Base-by-base conservation (phyloP, 92 coral and sea anemone genomes). In the Nematostella vectensis region DNA sequence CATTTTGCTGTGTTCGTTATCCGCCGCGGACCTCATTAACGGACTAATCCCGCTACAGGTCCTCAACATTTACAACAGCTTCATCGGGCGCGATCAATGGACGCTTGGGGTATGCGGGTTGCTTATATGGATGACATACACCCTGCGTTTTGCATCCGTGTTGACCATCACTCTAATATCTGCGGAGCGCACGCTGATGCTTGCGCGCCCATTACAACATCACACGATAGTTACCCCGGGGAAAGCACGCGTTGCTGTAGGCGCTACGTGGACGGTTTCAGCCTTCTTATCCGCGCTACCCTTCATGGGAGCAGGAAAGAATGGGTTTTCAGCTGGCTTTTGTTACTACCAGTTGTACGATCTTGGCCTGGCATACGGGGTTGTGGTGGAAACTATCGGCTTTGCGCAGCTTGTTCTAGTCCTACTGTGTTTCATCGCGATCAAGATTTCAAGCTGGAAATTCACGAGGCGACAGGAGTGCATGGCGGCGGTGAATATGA, bases 111-210 rank as follows among this genome's bases (percentile, higher is more conserved):
- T 83, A 25, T 91, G 98, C 28, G 71, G 81, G 3, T 48, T 60
- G 61, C 86, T 87, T 26, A 65, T 78, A n/a, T 67, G 78, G 67
- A 29, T 83, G 62, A 86, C 96, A 2, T 91, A 81, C 30, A 61
- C 85, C 8, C 77, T 91, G 22, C 87, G 98, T 29, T 70, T 91
- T 59, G 86, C 96, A 21, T 91, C 98, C 1, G 87, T 91, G 50
- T 78, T 76, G 68, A 91, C 98, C 19, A 83, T 91, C 44, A 77
- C 98, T 11, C 75, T 86, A 28, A 86, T 91, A 76, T 80, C 96
- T 23, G 70, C 63, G 33, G 96, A 91, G 24, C 50, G 89, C 55
- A 78, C 82, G 45, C 29, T 87, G 24, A 63, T 91, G 73, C 55
- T 91, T 33, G 70, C 89, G 8, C 62, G 83, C 16, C 98, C 98